phyloP scores from a whole-genome alignment of 2,797 vertebrate species.

The Nannoperca obscura region DNA sequence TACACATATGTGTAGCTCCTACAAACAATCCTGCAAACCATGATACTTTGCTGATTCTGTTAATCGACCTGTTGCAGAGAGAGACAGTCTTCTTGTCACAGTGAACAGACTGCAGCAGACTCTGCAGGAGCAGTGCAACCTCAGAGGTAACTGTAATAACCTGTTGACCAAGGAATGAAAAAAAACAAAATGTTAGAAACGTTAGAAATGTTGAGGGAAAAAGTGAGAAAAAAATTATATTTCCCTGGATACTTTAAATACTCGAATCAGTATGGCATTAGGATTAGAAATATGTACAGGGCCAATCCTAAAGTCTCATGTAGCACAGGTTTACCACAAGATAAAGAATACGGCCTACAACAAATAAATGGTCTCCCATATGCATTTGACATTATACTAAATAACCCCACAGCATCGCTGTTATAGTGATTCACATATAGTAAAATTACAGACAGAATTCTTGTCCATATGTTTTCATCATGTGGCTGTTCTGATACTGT shows the following conservation, averaged over 20 bases:
- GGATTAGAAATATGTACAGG: not conserved
- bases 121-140: conserved; percentile 88
- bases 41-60: not conserved
- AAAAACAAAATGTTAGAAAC: too few species aligned
- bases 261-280: not conserved
- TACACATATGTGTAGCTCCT: not conserved
- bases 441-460: not conserved
- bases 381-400: not conserved
- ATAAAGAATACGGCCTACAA: not conserved
- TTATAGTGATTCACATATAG: too few species aligned
- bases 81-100: conserved; percentile 82
- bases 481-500: not conserved
- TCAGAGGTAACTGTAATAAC: conserved; percentile 86
- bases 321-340: not conserved
- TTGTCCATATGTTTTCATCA: not conserved
- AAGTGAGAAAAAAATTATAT: too few species aligned
- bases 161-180: too few species aligned
- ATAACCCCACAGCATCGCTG: not conserved
- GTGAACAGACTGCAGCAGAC: conserved; percentile 89
- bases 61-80: conserved; percentile 84
- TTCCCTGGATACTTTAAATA: not conserved
- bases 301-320: not conserved
- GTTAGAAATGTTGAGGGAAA: too few species aligned
- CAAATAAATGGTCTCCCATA: not conserved
- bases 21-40: not conserved